These are phyloP conservation scores for Pseudopleuronectes americanus DNA, from an alignment of 2,797 vertebrate species.

Conservation along the genomic window DNA sequence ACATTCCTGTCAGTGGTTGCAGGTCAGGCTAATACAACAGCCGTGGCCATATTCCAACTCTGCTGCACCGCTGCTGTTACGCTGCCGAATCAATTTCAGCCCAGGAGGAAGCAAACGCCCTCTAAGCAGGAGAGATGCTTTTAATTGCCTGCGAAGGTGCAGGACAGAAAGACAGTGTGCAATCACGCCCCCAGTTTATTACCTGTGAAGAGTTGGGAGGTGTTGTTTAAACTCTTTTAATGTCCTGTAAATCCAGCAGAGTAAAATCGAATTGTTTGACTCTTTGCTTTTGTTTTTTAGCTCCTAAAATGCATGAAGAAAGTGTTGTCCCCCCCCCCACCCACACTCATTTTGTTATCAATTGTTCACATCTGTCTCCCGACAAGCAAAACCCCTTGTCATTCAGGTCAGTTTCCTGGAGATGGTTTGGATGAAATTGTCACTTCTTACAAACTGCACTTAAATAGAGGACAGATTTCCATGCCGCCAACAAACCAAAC, in stretches of 20 bases:
- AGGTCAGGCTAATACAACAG: constrained; percentile 57
- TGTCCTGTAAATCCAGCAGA: constrained; percentile 14
- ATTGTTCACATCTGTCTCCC: constrained; percentile 23
- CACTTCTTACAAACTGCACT: constrained; percentile 4
- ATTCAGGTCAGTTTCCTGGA: constrained; percentile 3
- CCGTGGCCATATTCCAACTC: constrained; percentile 70
- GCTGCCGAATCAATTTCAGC: constrained; percentile 47
- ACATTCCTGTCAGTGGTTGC: constrained; percentile 70
- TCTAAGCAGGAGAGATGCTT: constrained; percentile 47
- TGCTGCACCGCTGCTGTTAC: constrained; percentile 23
- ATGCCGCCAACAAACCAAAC: too few relatives aligned
- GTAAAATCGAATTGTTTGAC: constrained; percentile 16
- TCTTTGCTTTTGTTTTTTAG: constrained; percentile 22
- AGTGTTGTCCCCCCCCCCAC: neutral
- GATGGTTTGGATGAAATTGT: constrained; percentile 26
- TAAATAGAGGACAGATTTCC: neutral
- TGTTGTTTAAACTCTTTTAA: constrained; percentile 1
- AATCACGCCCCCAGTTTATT: constrained; percentile 27
- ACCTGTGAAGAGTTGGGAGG: constrained; percentile 16
- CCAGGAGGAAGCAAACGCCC: constrained; percentile 56
- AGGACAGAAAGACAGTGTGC: constrained; percentile 19
- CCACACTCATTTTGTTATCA: neutral
- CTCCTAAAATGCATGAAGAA: constrained; percentile 2
- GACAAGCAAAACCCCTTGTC: constrained; percentile 10
- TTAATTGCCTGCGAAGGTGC: constrained; percentile 57